phyloP scores from a whole-genome alignment of 2,888 invertebrate species.

The Synergus gifuensis region DNA sequence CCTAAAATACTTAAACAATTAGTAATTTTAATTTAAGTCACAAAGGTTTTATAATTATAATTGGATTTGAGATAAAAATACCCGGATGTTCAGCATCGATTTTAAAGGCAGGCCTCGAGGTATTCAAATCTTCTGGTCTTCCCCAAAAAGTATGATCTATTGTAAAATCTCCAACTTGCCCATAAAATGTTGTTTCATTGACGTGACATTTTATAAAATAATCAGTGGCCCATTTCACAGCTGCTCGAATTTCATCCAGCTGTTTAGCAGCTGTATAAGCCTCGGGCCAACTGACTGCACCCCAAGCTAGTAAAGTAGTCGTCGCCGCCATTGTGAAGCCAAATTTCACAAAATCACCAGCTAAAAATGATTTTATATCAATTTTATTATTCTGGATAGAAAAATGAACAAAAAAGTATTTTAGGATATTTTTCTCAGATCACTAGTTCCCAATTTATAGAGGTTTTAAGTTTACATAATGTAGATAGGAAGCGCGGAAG shows the following conservation, averaged over 20 bases:
- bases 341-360: conserved; percentile 81
- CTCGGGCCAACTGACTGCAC: conserved; percentile 78
- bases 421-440: not conserved
- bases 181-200: conserved; percentile 79
- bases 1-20: conserved; percentile 69
- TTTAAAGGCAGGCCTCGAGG: conserved; percentile 80
- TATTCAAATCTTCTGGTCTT: conserved; percentile 82
- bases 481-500: conserved; percentile 3
- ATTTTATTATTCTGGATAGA: not conserved
- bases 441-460: not conserved
- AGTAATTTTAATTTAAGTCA: not conserved
- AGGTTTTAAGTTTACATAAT: not conserved
- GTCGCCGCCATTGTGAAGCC: conserved; percentile 81
- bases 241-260: conserved; percentile 76
- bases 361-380: not conserved
- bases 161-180: conserved; percentile 81
- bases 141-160: conserved; percentile 82
- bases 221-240: conserved; percentile 81
- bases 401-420: not conserved
- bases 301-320: conserved; percentile 80
- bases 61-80: conserved; percentile 54
- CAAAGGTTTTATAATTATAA: too few relatives aligned
- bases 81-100: conserved; percentile 80
- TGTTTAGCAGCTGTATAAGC: conserved; percentile 79
- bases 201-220: conserved; percentile 82